phyloP scores from a whole-genome alignment of 2,888 invertebrate species.

The Drosophila percnosoma region DNA sequence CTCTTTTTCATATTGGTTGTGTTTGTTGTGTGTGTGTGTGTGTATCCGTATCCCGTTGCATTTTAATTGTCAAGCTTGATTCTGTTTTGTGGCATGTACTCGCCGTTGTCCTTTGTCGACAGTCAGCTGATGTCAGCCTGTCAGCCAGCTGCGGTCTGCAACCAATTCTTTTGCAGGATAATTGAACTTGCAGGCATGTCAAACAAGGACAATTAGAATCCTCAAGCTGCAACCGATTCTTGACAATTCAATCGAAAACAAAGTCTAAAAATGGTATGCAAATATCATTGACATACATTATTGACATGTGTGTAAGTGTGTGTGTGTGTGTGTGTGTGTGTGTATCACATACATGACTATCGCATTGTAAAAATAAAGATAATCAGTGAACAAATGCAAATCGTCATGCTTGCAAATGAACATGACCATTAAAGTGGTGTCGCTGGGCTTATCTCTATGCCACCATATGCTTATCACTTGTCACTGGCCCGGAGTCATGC shows the following conservation, averaged over 20 bases:
- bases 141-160: slow-evolving; percentile 21
- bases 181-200: slow-evolving; percentile 1
- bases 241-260: not conserved
- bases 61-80: slow-evolving; percentile 67
- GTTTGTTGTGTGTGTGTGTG: not conserved
- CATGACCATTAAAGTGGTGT: not conserved
- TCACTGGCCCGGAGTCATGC: slow-evolving; percentile 1
- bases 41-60: slow-evolving; percentile 37
- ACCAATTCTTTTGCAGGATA: slow-evolving; percentile 14
- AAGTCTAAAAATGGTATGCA: not conserved
- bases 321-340: too few relatives aligned
- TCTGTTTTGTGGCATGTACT: slow-evolving; percentile 39
- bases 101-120: slow-evolving; percentile 36
- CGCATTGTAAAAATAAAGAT: not conserved
- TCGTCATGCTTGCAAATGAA: not conserved
- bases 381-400: not conserved
- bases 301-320: too few relatives aligned
- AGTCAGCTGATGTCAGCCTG: slow-evolving; percentile 39
- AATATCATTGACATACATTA: not conserved
- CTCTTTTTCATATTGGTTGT: not conserved
- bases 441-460: not conserved
- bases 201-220: slow-evolving; percentile 1
- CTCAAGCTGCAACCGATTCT: not conserved
- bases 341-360: not conserved
- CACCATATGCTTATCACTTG: slow-evolving; percentile 29